These are phyloP conservation scores for Ictidomys tridecemlineatus DNA, from an alignment of 2,113 vertebrate genomes.

Conservation along the genomic window DNA sequence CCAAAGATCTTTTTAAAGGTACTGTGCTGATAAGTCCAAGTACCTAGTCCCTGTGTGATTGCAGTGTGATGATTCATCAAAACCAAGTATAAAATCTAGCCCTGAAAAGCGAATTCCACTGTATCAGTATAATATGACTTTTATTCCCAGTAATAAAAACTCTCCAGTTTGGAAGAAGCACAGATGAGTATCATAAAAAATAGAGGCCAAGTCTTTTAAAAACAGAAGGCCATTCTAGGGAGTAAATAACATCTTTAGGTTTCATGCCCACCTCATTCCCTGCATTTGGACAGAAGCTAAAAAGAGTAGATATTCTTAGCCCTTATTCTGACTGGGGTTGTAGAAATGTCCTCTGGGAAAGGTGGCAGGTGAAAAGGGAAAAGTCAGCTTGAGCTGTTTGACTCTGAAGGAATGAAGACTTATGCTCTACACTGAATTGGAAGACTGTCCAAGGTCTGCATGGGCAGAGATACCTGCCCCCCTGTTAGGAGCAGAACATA, in stretches of 20 bases:
- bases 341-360: neutral
- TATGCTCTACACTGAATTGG: neutral
- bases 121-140: neutral
- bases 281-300: neutral
- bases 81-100: neutral
- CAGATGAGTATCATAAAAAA: constrained; percentile 10
- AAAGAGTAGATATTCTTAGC: neutral
- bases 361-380: neutral
- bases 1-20: neutral
- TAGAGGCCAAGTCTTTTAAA: neutral
- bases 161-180: neutral
- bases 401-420: neutral
- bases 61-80: neutral
- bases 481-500: neutral
- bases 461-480: neutral
- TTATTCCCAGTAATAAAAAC: neutral
- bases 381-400: neutral
- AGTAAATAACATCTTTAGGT: neutral
- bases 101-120: neutral
- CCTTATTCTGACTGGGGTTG: neutral
- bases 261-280: neutral
- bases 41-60: neutral
- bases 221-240: neutral
- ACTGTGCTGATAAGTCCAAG: neutral
- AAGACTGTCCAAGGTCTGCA: neutral